Conservation (phyloP, 2,797 vertebrate genomes). For the Perodicticus potto region DNA sequence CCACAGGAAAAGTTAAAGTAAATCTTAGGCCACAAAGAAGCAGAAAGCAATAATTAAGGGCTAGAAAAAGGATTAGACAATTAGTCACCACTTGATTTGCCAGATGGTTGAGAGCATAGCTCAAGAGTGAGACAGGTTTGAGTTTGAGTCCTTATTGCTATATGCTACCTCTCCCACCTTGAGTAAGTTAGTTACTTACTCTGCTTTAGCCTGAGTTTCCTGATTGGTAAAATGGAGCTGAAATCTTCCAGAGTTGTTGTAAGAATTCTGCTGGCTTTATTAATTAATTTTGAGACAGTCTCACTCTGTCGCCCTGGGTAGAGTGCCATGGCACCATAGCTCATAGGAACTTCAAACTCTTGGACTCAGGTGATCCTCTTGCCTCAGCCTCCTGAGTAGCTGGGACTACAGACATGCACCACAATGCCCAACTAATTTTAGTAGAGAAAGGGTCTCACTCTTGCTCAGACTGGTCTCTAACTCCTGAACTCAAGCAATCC, state of each 20-base stretch:
- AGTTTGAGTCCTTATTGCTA: background rate
- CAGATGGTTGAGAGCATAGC: conserved; percentile 33
- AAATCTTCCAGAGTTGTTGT: background rate
- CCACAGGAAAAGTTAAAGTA: conserved; percentile 78
- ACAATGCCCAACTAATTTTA: no score
- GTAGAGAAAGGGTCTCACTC: no score
- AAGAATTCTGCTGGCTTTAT: background rate
- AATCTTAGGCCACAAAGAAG: conserved; percentile 74
- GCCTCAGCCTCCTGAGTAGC: no score
- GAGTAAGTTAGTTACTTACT: background rate
- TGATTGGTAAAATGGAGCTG: background rate
- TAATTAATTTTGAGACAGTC: background rate
- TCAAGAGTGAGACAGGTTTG: background rate
- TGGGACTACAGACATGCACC: no score
- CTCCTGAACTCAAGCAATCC: no score
- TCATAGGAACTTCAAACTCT: no score
- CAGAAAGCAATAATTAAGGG: conserved; percentile 77
- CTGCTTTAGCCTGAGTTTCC: background rate
- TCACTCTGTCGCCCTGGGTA: no score
- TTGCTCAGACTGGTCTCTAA: no score
- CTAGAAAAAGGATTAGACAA: conserved; percentile 75
- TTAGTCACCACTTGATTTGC: conserved; percentile 67
- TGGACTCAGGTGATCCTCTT: no score
- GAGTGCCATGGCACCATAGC: no score
- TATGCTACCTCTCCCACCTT: background rate